phyloP scores from a whole-genome alignment of 2,888 invertebrate species.

The Eilema griseolum region DNA sequence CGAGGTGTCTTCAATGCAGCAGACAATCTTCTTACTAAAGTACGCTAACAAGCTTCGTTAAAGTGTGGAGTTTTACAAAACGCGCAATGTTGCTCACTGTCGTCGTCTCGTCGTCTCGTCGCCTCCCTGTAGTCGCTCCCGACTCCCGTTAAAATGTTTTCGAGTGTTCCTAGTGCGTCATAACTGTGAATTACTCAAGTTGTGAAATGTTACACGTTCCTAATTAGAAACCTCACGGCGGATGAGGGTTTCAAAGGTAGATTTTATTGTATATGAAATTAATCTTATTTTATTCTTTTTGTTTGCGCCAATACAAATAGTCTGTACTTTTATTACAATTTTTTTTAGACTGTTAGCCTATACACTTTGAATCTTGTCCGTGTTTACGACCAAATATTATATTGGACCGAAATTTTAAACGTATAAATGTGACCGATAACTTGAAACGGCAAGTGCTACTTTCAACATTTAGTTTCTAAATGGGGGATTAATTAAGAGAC shows the following conservation, averaged over 20 bases:
- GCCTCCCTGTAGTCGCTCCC: conserved; percentile 39
- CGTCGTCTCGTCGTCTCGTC: conserved; percentile 40
- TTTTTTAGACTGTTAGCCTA: background rate
- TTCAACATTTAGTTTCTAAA: background rate
- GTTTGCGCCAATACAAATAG: background rate
- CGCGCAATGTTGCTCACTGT: conserved; percentile 59
- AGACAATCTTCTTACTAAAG: conserved; percentile 80
- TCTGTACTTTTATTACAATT: background rate
- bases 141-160: conserved; percentile 66
- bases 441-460: background rate
- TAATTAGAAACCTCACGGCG: background rate
- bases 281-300: background rate
- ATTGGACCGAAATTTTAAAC: background rate
- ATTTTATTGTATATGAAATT: background rate
- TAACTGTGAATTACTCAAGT: conserved; percentile 35
- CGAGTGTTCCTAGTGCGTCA: conserved; percentile 60
- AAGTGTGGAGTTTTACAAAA: conserved; percentile 72
- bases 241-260: background rate
- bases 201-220: conserved; percentile 16
- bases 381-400: background rate
- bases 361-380: background rate
- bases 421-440: no score
- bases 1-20: conserved; percentile 73
- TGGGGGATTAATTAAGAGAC: background rate
- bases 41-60: conserved; percentile 84